A percentile compares a stretch with the other conserved stretches of the same genome.
phyloP scores from a whole-genome alignment of 2,888 invertebrate species.

The Aethes cnicana region DNA sequence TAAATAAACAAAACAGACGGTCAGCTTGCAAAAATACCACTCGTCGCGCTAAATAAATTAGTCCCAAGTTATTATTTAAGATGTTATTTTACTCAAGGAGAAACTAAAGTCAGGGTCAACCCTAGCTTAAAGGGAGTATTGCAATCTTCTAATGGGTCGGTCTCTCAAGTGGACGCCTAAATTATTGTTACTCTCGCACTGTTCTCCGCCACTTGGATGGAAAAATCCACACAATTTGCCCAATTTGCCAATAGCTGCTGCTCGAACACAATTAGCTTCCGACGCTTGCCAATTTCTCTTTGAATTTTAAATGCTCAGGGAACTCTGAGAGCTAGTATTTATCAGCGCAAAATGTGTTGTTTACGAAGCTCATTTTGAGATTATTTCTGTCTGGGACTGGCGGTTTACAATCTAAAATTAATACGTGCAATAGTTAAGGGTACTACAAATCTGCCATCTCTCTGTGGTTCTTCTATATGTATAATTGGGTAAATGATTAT shows the following conservation, averaged over 20 bases:
- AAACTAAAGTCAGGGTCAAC: conserved; percentile 39
- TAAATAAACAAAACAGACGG: no score
- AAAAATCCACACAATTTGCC: conserved; percentile 52
- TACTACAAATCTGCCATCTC: no score
- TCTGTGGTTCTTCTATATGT: no score
- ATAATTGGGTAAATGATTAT: no score
- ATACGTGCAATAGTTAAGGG: no score
- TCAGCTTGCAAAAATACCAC: no score
- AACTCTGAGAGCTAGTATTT: background rate
- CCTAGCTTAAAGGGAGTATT: conserved; percentile 49
- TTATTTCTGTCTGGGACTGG: no score
- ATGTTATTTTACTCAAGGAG: background rate
- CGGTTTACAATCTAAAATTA: no score
- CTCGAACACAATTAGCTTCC: conserved; percentile 32
- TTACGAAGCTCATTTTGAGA: no score
- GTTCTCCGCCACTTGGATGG: conserved; percentile 50
- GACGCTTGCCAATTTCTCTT: conserved; percentile 26
- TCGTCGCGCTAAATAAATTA: background rate
- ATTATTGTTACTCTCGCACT: conserved; percentile 49
- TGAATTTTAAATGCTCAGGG: conserved; percentile 24
- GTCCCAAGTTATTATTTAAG: no score
- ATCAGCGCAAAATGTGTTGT: background rate
- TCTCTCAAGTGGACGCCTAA: conserved; percentile 36
- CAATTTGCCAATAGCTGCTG: conserved; percentile 46
- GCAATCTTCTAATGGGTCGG: conserved; percentile 66